A percentile compares a stretch with the other conserved stretches of the same genome.
Evolutionary conservation across 1,140 invertebrate genomes (phyloP).

Genomic region (Euura lappo): DNA sequence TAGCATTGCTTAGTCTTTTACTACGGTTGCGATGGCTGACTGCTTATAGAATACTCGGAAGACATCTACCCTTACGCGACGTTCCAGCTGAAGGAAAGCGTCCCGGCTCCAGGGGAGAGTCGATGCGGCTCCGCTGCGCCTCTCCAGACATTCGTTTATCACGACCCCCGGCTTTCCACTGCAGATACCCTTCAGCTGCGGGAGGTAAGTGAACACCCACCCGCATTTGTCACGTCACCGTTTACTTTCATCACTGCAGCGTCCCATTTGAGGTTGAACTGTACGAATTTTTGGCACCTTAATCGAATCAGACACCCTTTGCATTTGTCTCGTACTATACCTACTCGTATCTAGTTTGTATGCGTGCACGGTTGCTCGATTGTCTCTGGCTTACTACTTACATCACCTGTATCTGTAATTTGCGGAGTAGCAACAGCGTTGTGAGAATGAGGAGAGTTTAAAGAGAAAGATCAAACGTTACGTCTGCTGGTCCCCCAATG

Average conservation of each 20-base stretch:
- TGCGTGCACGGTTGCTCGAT: background rate
- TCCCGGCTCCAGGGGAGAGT: slow-evolving; percentile 84
- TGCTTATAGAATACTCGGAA: slow-evolving; percentile 79
- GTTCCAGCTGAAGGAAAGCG: slow-evolving; percentile 79
- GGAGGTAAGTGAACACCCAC: slow-evolving; percentile 55
- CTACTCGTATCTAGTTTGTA: background rate
- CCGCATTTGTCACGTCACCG: background rate
- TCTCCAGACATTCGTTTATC: slow-evolving; percentile 88
- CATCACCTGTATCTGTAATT: background rate
- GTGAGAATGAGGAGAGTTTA: background rate
- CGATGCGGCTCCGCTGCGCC: slow-evolving; percentile 89
- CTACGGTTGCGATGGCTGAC: slow-evolving; percentile 29
- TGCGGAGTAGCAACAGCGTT: background rate
- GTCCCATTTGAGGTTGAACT: slow-evolving; percentile 14
- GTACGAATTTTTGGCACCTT: background rate
- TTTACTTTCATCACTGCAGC: slow-evolving; percentile 5
- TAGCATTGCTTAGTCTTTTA: background rate
- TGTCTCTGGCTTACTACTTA: background rate
- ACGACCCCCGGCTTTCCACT: slow-evolving; percentile 69
- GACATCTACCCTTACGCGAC: slow-evolving; percentile 92
- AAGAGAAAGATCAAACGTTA: background rate
- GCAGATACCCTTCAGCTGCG: slow-evolving; percentile 64
- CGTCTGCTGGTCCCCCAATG: slow-evolving; percentile 57
- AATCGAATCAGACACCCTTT: slow-evolving; percentile 3
- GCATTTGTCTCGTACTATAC: background rate